Evolutionary conservation across 2,888 invertebrate species (phyloP), one percentile per base, ranked within the genome.

Genomic region (Pammene aurita): DNA sequence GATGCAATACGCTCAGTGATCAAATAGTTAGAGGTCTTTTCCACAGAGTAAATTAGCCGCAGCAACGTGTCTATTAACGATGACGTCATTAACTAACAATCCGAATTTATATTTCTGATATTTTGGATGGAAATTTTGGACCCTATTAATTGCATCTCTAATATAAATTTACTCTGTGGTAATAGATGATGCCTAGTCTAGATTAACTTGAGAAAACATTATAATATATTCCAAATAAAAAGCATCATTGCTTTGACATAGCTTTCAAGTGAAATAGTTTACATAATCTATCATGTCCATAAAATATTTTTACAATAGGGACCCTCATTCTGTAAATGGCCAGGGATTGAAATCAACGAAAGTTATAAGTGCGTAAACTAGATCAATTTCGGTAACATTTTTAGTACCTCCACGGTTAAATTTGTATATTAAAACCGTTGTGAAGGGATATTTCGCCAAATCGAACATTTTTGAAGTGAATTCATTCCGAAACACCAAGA

Each of bases 101-200:
- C 89, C 90, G 88, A 87, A 82, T 84, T 82, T 78, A 82, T 84
- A 81, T 80, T 83, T 84, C 85, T 85, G 85, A 80, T 84, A 82
- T 79, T 82, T 84, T 90, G 90, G 92, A 92, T 91, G 92, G 91
- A 91, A 78, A 86, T 77, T 84, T 92, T 92, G 91, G 92, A 91
- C 92, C 91, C 92, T 88, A 88, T 88, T 85, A 74, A 84, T 82
- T 86, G 85, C 80, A 82, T 82, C 81, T 85, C 84, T 81, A 83
- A 76, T 42, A 83, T 79, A 79, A 77, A 83, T 78, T 84, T 86
- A 86, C 87, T 90, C 90, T 89, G 90, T 85, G 88, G 81, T 81
- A 85, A 81, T 81, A 80, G 84, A 81, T 80, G 84, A 81, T 80
- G 81, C 79, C 76, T 79, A 75, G 76, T 80, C 76, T 69, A 69